Percentiles rank a stretch among this genome's conserved stretches.
phyloP scores from a whole-genome alignment of 2,888 invertebrate species.

The Marasmarcha lunaedactyla region DNA sequence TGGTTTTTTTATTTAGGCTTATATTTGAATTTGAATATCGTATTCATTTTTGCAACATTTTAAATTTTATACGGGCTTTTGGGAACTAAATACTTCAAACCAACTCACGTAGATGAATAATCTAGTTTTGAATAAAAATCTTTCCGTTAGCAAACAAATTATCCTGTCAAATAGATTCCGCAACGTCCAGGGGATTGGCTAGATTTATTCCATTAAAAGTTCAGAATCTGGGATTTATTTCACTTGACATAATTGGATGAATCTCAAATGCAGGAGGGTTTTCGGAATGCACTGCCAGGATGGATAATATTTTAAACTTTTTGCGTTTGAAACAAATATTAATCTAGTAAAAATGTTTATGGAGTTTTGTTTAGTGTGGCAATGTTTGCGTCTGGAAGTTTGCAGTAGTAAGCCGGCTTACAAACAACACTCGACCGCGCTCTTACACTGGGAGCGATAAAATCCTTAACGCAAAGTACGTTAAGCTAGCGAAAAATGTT shows the following conservation, averaged over 20 bases:
- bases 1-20: slow-evolving; percentile 28
- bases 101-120: too few species aligned
- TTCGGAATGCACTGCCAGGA: too few species aligned
- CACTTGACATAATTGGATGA: slow-evolving; percentile 1
- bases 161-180: slow-evolving; percentile 6
- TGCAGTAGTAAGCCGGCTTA: background rate
- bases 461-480: slow-evolving; percentile 50
- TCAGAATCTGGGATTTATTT: background rate
- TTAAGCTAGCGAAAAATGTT: slow-evolving; percentile 48
- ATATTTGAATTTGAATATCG: slow-evolving; percentile 10
- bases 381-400: too few species aligned
- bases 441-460: slow-evolving; percentile 45
- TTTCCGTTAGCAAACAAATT: slow-evolving; percentile 18
- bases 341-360: too few species aligned
- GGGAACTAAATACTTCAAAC: too few species aligned
- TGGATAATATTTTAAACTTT: too few species aligned
- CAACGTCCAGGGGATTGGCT: background rate
- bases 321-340: too few species aligned
- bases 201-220: slow-evolving; percentile 1
- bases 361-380: too few species aligned
- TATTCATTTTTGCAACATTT: background rate
- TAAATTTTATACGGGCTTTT: too few species aligned
- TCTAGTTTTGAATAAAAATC: slow-evolving; percentile 12
- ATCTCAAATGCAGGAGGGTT: too few species aligned
- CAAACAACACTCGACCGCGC: slow-evolving; percentile 16